Percentiles rank a stretch among this genome's conserved stretches.
Evolutionary conservation across 2,113 vertebrate species (phyloP).

Genomic region (Actinemys pallida): DNA sequence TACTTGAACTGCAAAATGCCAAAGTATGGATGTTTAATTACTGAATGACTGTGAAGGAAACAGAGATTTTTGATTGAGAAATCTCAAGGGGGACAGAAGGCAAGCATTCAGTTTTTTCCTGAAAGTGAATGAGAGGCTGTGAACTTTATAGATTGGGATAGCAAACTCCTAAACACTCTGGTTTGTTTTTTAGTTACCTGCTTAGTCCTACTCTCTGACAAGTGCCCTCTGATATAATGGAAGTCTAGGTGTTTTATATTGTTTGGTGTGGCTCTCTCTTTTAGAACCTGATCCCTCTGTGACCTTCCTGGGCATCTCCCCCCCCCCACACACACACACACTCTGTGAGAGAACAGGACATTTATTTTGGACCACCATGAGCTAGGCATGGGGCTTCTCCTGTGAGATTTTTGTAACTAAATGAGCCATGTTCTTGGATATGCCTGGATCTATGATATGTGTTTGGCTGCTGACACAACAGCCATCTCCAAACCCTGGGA

Average conservation of each 20-base stretch:
- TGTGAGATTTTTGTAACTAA: background rate
- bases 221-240: background rate
- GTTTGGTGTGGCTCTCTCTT: background rate
- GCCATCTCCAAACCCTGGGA: background rate
- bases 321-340: fast-evolving
- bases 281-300: background rate
- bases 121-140: background rate
- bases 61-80: background rate
- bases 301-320: background rate
- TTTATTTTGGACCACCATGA: background rate
- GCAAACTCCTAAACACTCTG: background rate
- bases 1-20: background rate
- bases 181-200: background rate
- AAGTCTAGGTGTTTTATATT: background rate
- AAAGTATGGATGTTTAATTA: background rate
- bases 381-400: background rate
- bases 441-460: background rate
- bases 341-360: background rate
- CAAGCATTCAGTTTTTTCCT: background rate
- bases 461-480: background rate
- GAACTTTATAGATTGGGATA: background rate
- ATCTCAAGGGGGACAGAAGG: background rate
- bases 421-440: background rate
- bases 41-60: background rate
- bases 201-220: background rate